A percentile compares a stretch with the other conserved stretches of the same genome.
Evolutionary conservation across 2,888 invertebrate genomes (phyloP).

Genomic region (Eupsilia transversa): DNA sequence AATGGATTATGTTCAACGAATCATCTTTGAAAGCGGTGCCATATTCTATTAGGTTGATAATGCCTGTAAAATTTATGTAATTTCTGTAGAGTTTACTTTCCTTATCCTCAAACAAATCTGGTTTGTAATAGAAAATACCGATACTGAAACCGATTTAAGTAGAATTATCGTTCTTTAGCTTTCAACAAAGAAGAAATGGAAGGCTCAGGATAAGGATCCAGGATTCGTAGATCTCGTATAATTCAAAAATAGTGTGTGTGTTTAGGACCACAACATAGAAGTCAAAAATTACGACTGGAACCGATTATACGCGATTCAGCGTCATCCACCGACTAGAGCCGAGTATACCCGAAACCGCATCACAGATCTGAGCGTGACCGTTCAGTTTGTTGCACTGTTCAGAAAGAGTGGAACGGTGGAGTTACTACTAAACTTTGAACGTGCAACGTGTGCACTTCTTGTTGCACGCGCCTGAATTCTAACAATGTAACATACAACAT

Average conservation of each 20-base stretch:
- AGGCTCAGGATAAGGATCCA: background rate
- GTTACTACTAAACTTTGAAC: background rate
- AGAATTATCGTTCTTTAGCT: background rate
- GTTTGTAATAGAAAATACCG: too few relatives aligned
- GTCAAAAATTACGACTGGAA: too few relatives aligned
- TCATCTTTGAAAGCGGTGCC: background rate
- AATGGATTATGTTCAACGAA: background rate
- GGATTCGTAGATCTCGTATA: background rate
- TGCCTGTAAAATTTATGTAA: background rate
- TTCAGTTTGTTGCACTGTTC: too few relatives aligned
- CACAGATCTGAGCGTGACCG: too few relatives aligned
- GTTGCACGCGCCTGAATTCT: background rate
- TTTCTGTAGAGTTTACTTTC: background rate
- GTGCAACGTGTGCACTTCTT: background rate
- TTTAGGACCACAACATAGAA: too few relatives aligned
- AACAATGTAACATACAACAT: constrained; percentile 46
- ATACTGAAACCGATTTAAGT: too few relatives aligned
- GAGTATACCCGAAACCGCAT: too few relatives aligned
- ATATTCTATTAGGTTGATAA: background rate
- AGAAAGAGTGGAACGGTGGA: too few relatives aligned
- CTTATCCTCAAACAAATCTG: background rate
- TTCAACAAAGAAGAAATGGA: background rate
- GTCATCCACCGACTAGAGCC: too few relatives aligned
- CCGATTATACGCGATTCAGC: too few relatives aligned
- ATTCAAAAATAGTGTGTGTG: background rate